phyloP scores from a whole-genome alignment of 2,113 vertebrate species.

The Erinaceus europaeus region DNA sequence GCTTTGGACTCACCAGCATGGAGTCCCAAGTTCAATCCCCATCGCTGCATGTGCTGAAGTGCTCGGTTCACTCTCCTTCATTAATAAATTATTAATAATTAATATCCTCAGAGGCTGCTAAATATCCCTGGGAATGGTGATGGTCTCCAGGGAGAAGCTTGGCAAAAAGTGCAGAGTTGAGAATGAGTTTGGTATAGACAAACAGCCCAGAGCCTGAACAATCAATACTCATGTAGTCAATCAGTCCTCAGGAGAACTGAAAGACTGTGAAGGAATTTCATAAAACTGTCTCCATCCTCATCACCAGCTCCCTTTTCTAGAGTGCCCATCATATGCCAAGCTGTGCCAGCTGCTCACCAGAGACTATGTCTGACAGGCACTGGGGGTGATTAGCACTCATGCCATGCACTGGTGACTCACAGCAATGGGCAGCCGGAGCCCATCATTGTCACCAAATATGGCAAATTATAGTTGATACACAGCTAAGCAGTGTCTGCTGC shows the following conservation, averaged over 20 bases:
- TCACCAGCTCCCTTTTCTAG: neutral
- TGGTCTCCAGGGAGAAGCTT: neutral
- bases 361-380: neutral
- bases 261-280: neutral
- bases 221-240: neutral
- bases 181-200: neutral
- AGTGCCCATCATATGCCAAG: neutral
- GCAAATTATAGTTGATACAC: neutral
- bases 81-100: too few species aligned
- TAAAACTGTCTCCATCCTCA: neutral
- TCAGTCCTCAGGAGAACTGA: neutral
- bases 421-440: neutral
- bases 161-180: neutral
- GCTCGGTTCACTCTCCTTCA: too few species aligned
- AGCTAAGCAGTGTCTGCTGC: neutral
- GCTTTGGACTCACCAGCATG: too few species aligned
- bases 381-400: neutral
- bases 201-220: neutral
- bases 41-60: too few species aligned
- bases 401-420: neutral
- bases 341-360: neutral
- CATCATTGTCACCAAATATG: neutral
- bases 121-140: neutral
- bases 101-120: neutral
- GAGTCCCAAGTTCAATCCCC: too few species aligned